Base-by-base conservation (phyloP, 2,888 invertebrate genomes). In the Eledona agricola region DNA sequence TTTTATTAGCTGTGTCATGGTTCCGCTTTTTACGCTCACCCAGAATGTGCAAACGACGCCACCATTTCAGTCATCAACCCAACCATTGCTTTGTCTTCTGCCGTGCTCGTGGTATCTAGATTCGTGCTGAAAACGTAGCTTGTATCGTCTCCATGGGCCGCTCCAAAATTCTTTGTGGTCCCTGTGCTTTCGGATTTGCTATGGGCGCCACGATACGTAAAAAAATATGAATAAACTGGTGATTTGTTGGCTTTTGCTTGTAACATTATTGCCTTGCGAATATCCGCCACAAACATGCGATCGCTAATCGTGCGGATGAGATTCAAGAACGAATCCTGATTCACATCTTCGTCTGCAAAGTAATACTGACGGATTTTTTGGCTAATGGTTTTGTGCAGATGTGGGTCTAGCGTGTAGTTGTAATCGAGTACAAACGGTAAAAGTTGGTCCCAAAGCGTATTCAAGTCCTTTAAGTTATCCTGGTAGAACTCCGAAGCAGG, bases 201-300 rank as follows among this genome's bases (percentile, higher is more conserved):
- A 46, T 72, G 67, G n/a, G 74, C 72, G 0, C 83, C 83, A 35
- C 83, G 79, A 72, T 82, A 85, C 2, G 80, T 74, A 69, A 84
- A 89, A n/a, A 82, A 78, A 68, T 87, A 88, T 51, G 83, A 77
- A 74, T 83, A 86, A 1, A 85, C 81, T 0, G 87, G 83, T 55
- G 82, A 81, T 6, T 78, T 75, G 1, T 80, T 80, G 23, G 75
- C 76, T 7, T 74, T 66, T 0, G 85, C 81, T 64, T 87, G 86
- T 31, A 84, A 63, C 58, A 80, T 80, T 0, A 84, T 81, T n/a
- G 84, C 75, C 54, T 79, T 80, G 28, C 84, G 83, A 0, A 83
- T 81, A 19, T 83, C 85, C 1, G 74, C 78, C 0, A 78, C 73
- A 67, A 88, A 89, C 0, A 86, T 72, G 4, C 87, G 76, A 71